These are phyloP conservation scores for Rafetus swinhoei DNA, from an alignment of 2,113 vertebrate genomes.

Conservation along the genomic window DNA sequence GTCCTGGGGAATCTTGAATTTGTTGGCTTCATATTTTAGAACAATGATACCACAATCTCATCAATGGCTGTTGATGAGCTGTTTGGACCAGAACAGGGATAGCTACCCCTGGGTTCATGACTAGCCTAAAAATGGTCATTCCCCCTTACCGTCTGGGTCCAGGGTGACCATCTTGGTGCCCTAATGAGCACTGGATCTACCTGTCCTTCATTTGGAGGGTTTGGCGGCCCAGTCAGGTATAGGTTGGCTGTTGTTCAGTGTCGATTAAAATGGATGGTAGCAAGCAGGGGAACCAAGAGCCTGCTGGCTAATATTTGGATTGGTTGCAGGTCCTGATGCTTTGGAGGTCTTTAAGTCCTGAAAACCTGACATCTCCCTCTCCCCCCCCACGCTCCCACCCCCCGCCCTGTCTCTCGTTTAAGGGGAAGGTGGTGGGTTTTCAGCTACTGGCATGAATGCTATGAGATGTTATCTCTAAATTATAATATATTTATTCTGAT, in stretches of 20 bases:
- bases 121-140: not conserved
- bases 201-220: not conserved
- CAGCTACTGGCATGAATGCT: not conserved
- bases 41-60: not conserved
- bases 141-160: not conserved
- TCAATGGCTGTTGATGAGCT: not conserved
- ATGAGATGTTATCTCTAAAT: not conserved
- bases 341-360: not conserved
- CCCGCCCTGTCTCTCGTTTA: not conserved
- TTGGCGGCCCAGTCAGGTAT: no score
- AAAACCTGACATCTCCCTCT: not conserved
- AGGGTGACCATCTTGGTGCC: not conserved
- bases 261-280: not conserved
- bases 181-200: not conserved
- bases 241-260: not conserved
- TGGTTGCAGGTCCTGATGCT: not conserved
- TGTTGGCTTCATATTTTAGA: not conserved
- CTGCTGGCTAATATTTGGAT: not conserved
- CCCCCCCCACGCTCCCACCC: no score
- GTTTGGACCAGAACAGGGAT: fast-evolving
- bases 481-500: not conserved
- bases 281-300: not conserved
- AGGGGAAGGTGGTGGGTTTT: not conserved
- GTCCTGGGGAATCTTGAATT: not conserved
- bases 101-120: not conserved